These are phyloP conservation scores for Remorina albescens DNA, from an alignment of 2,797 vertebrate genomes.

Conservation along the genomic window DNA sequence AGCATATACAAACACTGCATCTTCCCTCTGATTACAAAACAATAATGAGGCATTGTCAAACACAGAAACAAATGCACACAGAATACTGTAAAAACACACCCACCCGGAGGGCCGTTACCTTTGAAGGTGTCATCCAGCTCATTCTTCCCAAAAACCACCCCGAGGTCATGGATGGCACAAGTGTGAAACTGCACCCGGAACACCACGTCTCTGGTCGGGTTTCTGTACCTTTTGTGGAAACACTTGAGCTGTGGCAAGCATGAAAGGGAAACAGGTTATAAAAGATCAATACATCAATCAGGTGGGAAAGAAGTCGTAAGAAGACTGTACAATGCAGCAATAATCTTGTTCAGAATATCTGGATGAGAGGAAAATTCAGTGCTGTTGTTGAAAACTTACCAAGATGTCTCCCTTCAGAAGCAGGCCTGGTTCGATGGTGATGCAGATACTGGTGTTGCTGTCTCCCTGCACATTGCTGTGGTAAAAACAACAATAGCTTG, in stretches of 20 bases:
- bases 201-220: conserved; percentile 91
- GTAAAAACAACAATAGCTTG: neutral
- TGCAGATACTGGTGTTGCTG: conserved; percentile 96
- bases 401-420: conserved; percentile 95
- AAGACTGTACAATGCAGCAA: no score
- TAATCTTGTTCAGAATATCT: no score
- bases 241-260: conserved; percentile 89
- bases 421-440: conserved; percentile 94
- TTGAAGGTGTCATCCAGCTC: conserved; percentile 96
- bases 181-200: conserved; percentile 98
- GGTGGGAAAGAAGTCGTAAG: neutral
- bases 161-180: conserved; percentile 95
- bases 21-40: neutral
- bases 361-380: neutral
- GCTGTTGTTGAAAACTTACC: conserved; percentile 77
- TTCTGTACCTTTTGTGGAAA: conserved; percentile 95
- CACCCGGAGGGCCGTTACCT: conserved; percentile 79
- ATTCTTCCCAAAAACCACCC: conserved; percentile 93
- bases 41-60: neutral
- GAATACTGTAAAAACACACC: conserved; percentile 17
- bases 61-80: neutral
- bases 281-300: neutral
- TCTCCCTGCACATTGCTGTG: conserved; percentile 94
- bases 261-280: neutral
- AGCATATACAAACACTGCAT: neutral